Conservation (phyloP, 2,888 invertebrate genomes). For the Aphelenchoides bicaudatus region DNA sequence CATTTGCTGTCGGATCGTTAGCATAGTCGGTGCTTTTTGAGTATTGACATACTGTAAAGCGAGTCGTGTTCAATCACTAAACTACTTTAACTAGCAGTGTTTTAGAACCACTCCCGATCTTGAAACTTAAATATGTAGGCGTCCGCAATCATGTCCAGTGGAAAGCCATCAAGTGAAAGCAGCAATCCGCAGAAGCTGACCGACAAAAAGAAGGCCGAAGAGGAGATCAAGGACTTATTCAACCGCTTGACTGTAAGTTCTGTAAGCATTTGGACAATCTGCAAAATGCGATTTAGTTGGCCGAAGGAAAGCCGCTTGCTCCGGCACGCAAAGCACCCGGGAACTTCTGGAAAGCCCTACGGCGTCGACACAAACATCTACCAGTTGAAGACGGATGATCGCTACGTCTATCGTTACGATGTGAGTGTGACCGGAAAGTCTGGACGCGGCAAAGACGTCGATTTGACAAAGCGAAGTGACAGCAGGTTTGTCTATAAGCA, state of each 20-base stretch:
- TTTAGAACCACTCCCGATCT: too few species aligned
- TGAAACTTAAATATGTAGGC: too few species aligned
- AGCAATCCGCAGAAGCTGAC: conserved; percentile 15
- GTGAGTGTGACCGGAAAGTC: conserved; percentile 25
- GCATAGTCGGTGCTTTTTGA: too few species aligned
- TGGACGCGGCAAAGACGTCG: conserved; percentile 19
- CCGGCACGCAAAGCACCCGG: too few species aligned
- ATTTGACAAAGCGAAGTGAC: conserved; percentile 34
- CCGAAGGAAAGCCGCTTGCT: too few species aligned
- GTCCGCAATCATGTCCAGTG: too few species aligned
- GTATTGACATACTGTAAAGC: too few species aligned
- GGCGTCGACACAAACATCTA: conserved; percentile 29
- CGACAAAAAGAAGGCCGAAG: conserved; percentile 14
- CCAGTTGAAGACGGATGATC: conserved; percentile 21
- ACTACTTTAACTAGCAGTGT: too few species aligned
- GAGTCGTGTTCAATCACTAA: too few species aligned
- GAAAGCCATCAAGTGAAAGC: not conserved
- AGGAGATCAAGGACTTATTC: conserved; percentile 17
- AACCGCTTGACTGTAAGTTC: not conserved
- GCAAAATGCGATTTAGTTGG: too few species aligned
- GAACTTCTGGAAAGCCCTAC: conserved; percentile 14
- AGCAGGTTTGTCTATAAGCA: conserved; percentile 29
- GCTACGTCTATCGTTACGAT: conserved; percentile 30
- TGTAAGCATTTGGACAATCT: too few species aligned
- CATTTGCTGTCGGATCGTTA: too few species aligned